These are phyloP conservation scores for Hylaeus anthracinus DNA, from an alignment of 1,140 invertebrate species.

Conservation along the genomic window DNA sequence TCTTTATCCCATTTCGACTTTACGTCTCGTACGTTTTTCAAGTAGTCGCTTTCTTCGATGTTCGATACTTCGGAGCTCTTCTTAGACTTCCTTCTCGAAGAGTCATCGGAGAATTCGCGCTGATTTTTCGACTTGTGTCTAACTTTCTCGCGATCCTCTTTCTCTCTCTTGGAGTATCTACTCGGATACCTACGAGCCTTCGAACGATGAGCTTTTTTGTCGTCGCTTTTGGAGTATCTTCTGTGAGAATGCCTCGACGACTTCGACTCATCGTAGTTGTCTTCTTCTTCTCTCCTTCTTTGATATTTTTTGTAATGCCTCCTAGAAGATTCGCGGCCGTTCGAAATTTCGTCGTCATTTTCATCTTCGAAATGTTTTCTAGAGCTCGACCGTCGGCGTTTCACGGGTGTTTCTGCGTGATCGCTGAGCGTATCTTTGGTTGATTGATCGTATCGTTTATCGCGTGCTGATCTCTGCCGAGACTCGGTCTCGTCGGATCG, in stretches of 20 bases:
- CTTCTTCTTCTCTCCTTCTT: not conserved
- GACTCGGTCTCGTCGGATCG: conserved; percentile 23
- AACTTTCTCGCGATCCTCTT: not conserved
- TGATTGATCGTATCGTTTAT: conserved; percentile 5
- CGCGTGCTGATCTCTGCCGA: conserved; percentile 17
- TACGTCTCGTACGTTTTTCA: not conserved
- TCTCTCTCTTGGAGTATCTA: not conserved
- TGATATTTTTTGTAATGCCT: conserved; percentile 3
- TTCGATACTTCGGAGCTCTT: not conserved
- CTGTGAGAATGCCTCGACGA: conserved; percentile 1
- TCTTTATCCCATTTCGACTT: conserved; percentile 57
- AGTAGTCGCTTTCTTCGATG: not conserved
- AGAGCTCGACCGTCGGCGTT: conserved; percentile 1
- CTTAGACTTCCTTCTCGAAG: not conserved
- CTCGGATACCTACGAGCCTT: not conserved
- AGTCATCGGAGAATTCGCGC: not conserved
- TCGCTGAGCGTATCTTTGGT: not conserved
- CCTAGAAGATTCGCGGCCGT: not conserved
- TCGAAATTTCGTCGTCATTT: not conserved
- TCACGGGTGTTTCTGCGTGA: not conserved
- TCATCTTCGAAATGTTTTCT: conserved; percentile 23
- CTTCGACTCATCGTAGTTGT: not conserved
- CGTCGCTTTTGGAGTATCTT: not conserved
- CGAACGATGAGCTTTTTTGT: not conserved
- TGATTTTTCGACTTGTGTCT: not conserved